phyloP scores from a whole-genome alignment of 2,113 vertebrate genomes.

The Colinus virginianus region DNA sequence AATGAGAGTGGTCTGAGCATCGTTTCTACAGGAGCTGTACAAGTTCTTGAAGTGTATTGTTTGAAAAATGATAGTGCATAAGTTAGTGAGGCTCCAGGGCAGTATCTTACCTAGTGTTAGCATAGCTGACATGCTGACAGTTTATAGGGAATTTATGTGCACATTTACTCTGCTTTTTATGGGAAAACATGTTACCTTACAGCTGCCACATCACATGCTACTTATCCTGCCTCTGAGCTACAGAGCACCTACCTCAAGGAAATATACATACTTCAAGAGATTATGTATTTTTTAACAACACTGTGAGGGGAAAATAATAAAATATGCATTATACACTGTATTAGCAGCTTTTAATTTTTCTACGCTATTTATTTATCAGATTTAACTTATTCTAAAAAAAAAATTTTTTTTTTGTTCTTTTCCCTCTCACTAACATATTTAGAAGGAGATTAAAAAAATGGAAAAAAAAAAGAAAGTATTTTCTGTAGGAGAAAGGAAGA shows the following conservation, averaged over 20 bases:
- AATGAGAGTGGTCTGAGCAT: not conserved
- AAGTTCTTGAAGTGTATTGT: slow-evolving; percentile 66
- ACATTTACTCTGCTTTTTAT: slow-evolving; percentile 84
- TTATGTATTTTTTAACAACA: slow-evolving; percentile 83
- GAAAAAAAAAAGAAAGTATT: not conserved
- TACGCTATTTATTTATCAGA: slow-evolving; percentile 70
- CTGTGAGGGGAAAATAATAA: slow-evolving; percentile 78
- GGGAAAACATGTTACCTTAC: slow-evolving; percentile 84
- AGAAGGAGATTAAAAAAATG: not conserved
- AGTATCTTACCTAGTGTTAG: slow-evolving; percentile 78
- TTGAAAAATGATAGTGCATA: slow-evolving; percentile 79
- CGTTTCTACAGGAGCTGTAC: not conserved
- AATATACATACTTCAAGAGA: slow-evolving; percentile 79
- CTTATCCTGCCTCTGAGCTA: slow-evolving; percentile 80
- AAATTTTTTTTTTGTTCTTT: slow-evolving; percentile 50
- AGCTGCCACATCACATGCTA: slow-evolving; percentile 80
- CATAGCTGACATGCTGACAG: slow-evolving; percentile 82
- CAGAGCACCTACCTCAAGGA: slow-evolving; percentile 80
- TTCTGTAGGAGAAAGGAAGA: not conserved
- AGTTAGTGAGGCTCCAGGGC: slow-evolving; percentile 77
- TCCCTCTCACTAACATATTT: slow-evolving; percentile 30
- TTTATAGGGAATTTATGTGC: slow-evolving; percentile 85
- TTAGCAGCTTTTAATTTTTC: slow-evolving; percentile 76
- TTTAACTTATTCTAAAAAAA: slow-evolving; percentile 74
- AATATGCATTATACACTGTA: slow-evolving; percentile 75